Evolutionary conservation across 1,140 invertebrate species (phyloP).

Genomic region (Dryas iulia): DNA sequence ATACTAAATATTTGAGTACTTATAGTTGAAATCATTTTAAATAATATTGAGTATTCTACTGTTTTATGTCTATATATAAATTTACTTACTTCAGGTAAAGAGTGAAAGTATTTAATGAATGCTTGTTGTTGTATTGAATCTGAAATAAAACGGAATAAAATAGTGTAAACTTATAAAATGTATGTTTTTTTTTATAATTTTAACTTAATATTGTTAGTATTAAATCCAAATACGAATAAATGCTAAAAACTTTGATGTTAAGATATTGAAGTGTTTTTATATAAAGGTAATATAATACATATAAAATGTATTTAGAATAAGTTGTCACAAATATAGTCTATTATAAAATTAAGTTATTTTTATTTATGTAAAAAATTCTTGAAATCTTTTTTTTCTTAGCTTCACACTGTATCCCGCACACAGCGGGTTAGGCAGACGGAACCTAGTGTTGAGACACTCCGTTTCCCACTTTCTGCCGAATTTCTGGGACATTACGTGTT

Average conservation of each 20-base stretch:
- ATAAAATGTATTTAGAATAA: background rate
- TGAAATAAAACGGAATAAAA: slow-evolving; percentile 61
- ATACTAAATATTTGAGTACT: slow-evolving; percentile 17
- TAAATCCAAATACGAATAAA: background rate
- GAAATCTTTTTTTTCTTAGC: too few relatives aligned
- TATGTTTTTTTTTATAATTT: background rate
- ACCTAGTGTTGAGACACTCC: too few relatives aligned
- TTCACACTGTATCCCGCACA: too few relatives aligned
- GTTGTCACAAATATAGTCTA: background rate
- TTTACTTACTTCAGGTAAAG: slow-evolving; percentile 81
- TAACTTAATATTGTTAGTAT: background rate
- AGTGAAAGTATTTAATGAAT: slow-evolving; percentile 82
- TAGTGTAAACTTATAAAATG: background rate
- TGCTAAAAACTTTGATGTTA: slow-evolving; percentile 1
- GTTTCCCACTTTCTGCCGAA: too few relatives aligned
- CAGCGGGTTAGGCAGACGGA: too few relatives aligned
- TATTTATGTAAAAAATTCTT: background rate
- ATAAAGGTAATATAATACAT: too few relatives aligned
- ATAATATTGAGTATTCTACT: slow-evolving; percentile 15
- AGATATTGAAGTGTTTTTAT: background rate
- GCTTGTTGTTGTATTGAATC: slow-evolving; percentile 81
- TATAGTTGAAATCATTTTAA: slow-evolving; percentile 36
- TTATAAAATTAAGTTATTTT: background rate
- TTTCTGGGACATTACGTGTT: too few relatives aligned
- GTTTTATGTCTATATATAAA: background rate